Evolutionary conservation across 2,797 vertebrate species (phyloP).

Genomic region (Cryptoblepharus egeriae): DNA sequence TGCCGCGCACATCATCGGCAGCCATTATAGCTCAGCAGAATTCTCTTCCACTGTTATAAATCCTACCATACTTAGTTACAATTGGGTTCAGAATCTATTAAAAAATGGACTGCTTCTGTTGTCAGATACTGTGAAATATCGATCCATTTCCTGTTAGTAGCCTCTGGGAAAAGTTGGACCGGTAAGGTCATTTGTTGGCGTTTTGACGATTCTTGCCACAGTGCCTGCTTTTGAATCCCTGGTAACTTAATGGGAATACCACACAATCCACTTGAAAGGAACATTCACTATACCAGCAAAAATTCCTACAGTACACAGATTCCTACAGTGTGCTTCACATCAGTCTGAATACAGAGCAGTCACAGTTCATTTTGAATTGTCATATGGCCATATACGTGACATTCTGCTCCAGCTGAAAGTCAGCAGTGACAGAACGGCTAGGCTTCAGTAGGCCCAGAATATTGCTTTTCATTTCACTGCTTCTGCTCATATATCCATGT

Average conservation of each 20-base stretch:
- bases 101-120: not conserved
- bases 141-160: not conserved
- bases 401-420: not conserved
- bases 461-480: constrained; percentile 6
- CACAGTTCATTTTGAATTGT: not conserved
- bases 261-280: not conserved
- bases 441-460: constrained; percentile 5
- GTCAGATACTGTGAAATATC: not conserved
- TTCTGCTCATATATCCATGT: not conserved
- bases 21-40: no score
- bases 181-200: not conserved
- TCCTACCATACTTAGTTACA: no score
- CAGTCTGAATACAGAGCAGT: not conserved
- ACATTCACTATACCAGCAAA: not conserved
- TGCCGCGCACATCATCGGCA: no score
- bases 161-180: not conserved
- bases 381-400: not conserved
- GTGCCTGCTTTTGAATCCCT: not conserved
- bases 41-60: no score
- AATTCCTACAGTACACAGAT: not conserved
- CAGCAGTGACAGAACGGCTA: not conserved
- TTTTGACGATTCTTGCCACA: not conserved
- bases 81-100: not conserved
- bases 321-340: not conserved
- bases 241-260: not conserved